Conservation (phyloP, 2,113 vertebrate genomes). For the Tauraco erythrolophus region DNA sequence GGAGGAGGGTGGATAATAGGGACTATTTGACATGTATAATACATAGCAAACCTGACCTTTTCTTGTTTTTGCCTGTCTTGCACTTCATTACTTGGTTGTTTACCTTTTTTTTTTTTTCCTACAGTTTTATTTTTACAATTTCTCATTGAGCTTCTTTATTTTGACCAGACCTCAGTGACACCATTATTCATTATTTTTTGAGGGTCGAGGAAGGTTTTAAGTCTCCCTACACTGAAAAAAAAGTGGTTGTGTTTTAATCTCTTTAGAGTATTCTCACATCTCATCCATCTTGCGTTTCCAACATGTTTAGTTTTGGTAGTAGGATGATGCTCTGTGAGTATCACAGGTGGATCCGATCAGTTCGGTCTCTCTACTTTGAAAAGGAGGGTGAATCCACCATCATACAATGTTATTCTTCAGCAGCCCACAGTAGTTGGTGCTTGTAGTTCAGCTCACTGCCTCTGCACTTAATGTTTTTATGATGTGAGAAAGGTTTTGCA, state of each 20-base stretch:
- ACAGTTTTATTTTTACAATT: background rate
- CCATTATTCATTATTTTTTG: background rate
- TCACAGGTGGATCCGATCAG: background rate
- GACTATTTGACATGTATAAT: background rate
- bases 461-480: background rate
- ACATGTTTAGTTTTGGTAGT: background rate
- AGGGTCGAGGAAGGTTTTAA: fast-evolving
- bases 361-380: background rate
- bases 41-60: background rate
- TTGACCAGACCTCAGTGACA: background rate
- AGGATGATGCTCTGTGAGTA: background rate
- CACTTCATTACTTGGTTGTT: background rate
- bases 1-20: background rate
- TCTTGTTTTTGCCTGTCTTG: background rate
- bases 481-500: background rate
- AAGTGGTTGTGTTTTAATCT: no score
- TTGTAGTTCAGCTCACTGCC: background rate
- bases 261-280: background rate
- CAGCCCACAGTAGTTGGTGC: background rate
- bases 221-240: background rate
- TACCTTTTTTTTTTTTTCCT: background rate
- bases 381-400: background rate
- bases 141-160: background rate
- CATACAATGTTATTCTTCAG: background rate
- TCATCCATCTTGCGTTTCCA: fast-evolving